Percentiles rank a stretch among this genome's conserved stretches.
These are phyloP conservation scores for Theristicus caerulescens DNA, from an alignment of 2,113 vertebrate genomes.

Conservation along the genomic window DNA sequence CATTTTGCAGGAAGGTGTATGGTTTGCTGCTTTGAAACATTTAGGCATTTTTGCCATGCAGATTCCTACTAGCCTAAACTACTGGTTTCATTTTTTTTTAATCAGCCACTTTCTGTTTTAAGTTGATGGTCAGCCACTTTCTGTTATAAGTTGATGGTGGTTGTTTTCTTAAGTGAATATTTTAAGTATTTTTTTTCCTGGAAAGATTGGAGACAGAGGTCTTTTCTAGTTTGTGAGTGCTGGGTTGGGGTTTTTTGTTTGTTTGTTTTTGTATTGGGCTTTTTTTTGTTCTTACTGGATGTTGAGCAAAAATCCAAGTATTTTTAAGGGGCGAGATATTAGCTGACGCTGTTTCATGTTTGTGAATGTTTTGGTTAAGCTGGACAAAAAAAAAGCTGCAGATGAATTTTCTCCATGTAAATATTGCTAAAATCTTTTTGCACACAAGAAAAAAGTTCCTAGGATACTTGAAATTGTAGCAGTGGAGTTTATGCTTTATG, in stretches of 20 bases:
- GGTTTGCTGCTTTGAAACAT: not conserved
- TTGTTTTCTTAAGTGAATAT: not conserved
- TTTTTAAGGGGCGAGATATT: not conserved
- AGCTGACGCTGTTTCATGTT: not conserved
- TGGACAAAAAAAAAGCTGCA: not conserved
- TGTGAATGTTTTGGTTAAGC: not conserved
- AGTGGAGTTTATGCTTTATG: not conserved
- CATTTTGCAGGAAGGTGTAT: not conserved
- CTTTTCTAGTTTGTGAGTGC: not conserved
- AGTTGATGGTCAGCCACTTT: not conserved
- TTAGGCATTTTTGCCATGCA: not conserved
- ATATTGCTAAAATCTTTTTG: not conserved
- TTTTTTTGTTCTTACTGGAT: not conserved
- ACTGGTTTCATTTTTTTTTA: too few relatives aligned
- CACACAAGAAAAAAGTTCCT: not conserved
- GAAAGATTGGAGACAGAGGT: not conserved
- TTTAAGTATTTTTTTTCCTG: not conserved
- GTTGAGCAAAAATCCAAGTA: not conserved
- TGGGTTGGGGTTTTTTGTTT: not conserved
- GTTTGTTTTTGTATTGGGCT: not conserved
- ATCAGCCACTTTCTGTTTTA: not conserved
- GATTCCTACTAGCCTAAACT: not conserved
- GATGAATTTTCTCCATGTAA: not conserved
- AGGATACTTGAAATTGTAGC: not conserved
- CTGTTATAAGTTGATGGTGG: not conserved